Evolutionary conservation across 1,140 invertebrate genomes (phyloP).

Genomic region (Euura lappo): DNA sequence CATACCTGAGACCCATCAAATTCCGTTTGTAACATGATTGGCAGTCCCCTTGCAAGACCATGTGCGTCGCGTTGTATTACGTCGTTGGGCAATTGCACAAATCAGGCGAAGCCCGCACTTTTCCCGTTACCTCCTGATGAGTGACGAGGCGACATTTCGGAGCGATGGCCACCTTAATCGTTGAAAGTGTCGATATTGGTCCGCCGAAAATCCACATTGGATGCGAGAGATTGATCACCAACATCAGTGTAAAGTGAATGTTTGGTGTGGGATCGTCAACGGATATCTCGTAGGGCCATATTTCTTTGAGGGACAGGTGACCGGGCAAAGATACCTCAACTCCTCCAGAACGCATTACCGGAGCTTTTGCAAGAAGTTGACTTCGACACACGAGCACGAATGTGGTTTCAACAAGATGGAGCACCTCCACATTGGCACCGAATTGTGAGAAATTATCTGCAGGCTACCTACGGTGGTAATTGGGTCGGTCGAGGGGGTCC

Average conservation of each 20-base stretch:
- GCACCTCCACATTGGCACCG: slow-evolving; percentile 11
- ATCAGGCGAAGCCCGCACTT: slow-evolving; percentile 30
- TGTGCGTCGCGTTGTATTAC: neutral
- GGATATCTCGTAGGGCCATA: slow-evolving; percentile 29
- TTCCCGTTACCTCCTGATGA: slow-evolving; percentile 42
- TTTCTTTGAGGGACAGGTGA: slow-evolving; percentile 35
- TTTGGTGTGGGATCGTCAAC: slow-evolving; percentile 39
- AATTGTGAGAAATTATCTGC: no score
- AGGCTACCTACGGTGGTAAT: neutral
- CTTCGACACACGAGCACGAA: slow-evolving; percentile 23
- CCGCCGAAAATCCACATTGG: slow-evolving; percentile 47
- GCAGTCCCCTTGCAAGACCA: neutral
- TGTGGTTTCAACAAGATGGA: slow-evolving; percentile 19
- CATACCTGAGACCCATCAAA: no score
- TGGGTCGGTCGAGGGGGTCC: slow-evolving; percentile 14
- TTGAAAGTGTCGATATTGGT: slow-evolving; percentile 51
- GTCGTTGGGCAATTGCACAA: neutral
- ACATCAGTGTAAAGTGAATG: slow-evolving; percentile 46
- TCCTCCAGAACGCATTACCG: slow-evolving; percentile 27
- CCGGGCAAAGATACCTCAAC: slow-evolving; percentile 20
- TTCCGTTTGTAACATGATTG: no score
- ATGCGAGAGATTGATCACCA: slow-evolving; percentile 41
- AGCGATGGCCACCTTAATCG: slow-evolving; percentile 47
- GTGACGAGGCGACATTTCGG: slow-evolving; percentile 45
- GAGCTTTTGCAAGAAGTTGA: slow-evolving; percentile 38